Evolutionary conservation across 30 jellyfish, hydroid and myxozoan species (phyloP), one percentile per base, ranked within the genome.

Genomic region (Aurelia coerulea): DNA sequence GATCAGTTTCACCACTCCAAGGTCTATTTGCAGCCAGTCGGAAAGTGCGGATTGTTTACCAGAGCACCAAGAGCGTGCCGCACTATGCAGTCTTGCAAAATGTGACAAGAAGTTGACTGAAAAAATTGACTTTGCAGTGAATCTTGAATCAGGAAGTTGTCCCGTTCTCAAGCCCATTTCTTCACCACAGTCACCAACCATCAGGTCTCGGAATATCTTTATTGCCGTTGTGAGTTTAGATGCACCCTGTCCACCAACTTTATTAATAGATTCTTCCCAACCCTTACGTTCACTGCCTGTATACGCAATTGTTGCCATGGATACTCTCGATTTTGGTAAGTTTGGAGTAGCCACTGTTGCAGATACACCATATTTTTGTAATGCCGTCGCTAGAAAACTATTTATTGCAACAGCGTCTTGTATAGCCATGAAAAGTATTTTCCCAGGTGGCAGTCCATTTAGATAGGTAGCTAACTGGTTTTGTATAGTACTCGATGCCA

Each of bases 141-240:
- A 84, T 50, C 82, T 65, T 4, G 76, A 59, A 42, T 84, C 88
- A n/a, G 87, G 87, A 1, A 84, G 23, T 54, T 73, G 50, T 4
- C 76, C 66, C 0, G 83, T 60, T 23, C 84, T 42, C 8, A 84
- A 23, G 6, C 93, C 93, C 73, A 84, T 51, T 50, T 84, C 93
- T 0, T 73, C 71, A 16, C 87, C 72, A 51, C 93, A 84, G 35
- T 84, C 93, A 46, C 75, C 88, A 33, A 5, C 32, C 13, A 70
- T 62, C 32, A 74, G 68, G 0, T 84, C 93, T 11, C 51, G 59
- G 62, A 62, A 84, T 5, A 66, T 63, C 33, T 64, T 17, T 41
- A 84, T 84, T 54, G 29, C 64, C 23, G 7, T 52, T 35, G 15
- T 74, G 18, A 74, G 17, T n/a, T 34, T 74, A 14, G 72, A 50